Base-by-base conservation (phyloP, 1,140 invertebrate genomes). In the Panagrolaimus sp. region DNA sequence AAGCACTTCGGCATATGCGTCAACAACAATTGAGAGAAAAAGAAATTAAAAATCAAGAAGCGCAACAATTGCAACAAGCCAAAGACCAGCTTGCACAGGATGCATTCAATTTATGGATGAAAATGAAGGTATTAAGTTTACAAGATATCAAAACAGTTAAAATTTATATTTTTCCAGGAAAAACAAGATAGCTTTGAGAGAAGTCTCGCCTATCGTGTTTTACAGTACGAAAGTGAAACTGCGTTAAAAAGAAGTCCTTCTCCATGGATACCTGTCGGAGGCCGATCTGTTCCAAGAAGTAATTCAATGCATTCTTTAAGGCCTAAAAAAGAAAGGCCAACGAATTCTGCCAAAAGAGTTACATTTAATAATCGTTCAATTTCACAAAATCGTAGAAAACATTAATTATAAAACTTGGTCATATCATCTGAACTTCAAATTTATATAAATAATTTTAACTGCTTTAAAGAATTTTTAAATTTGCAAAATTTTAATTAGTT, bases 61-160 rank as follows among this genome's bases (percentile, higher is more conserved):
- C 21, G 28, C 21, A 21, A 28, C 21, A 58, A 21, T 12, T 58
- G 17, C 21, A 58, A 26, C 21, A 21, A 58, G 21, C 21, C 52
- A 58, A 58, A 28, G 52, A 58, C 10, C 52, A 58, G 28, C 28
- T 58, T n/a, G 52, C 52, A 58, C 10, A 28, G 17, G 52, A 58
- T 58, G 52, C 52, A 21, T 58, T 58, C 17, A 21, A 58, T 28
- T 58, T 58, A 58, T 58, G 52, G 52, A 58, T 58, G 52, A 58
- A 58, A 58, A 58, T 58, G 52, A 58, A 58, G 52, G 52, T 58
- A 12, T 5, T 12, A 58, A 21, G 17, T n/a, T 58, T 52, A 52
- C 28, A 26, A 12, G 3, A 58, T 12, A 10, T 21, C 52, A n/a
- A 26, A 58, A 58, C 17, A 21, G 15, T 28, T 28, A 26, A 26